Base-by-base conservation (phyloP, 2,888 invertebrate species). In the Ellobium chinense region DNA sequence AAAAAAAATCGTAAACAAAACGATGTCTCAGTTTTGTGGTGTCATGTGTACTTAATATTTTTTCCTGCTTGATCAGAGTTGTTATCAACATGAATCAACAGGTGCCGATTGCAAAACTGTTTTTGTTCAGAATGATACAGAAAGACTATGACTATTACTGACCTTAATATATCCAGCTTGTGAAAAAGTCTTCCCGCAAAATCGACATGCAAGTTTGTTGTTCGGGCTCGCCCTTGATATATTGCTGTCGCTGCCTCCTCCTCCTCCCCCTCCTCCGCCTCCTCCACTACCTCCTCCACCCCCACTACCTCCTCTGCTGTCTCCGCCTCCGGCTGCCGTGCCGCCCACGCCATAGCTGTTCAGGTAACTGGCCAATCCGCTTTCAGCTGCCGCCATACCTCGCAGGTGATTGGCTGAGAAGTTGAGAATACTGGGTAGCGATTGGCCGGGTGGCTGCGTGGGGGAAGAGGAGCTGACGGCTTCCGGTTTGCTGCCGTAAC, bases 111-210 rank as follows among this genome's bases (percentile, higher is more conserved):
- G n/a, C n/a, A n/a, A n/a, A n/a, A n/a, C n/a, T n/a, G n/a, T n/a
- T n/a, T n/a, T n/a, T n/a, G n/a, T n/a, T n/a, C n/a, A n/a, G n/a
- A n/a, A n/a, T n/a, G n/a, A n/a, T n/a, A n/a, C n/a, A n/a, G n/a
- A n/a, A n/a, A n/a, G n/a, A n/a, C n/a, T n/a, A n/a, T n/a, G n/a
- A n/a, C 27, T 39, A 14, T 46, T 31, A 18, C 79, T 62, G 9
- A 78, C 78, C 68, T 83, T 81, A 37, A 85, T 82, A 83, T 90
- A 90, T 65, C 90, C 90, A 34, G 90, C 89, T 81, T 90, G 90
- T 29, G 90, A 89, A 76, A 91, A 91, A 4, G 89, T 89, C 83
- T 89, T 89, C 9, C 89, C 89, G 82, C 90, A 89, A 79, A 88
- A 90, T 36, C 89, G 77, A 66, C 89, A 90, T 36, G 88, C 87